Conservation (phyloP, 2,797 vertebrate species). For the Martes flavigula region DNA sequence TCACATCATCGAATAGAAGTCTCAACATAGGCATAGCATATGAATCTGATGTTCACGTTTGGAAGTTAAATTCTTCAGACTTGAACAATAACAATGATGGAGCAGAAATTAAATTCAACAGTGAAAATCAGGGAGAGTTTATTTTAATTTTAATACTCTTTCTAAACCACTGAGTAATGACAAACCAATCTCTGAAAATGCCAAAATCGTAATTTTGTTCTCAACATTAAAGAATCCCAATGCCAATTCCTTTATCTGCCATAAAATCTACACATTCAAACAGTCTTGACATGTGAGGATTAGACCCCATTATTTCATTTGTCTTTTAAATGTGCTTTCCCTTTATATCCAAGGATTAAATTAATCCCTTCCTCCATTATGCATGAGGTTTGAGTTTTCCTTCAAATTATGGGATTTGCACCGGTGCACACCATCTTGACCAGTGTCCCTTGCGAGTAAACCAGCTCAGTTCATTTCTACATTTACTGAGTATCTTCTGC, state of each 20-base stretch:
- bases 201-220: background rate
- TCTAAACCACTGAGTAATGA: background rate
- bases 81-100: background rate
- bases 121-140: background rate
- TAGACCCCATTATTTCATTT: constrained; percentile 54
- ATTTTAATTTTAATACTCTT: background rate
- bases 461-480: background rate
- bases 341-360: constrained; percentile 47
- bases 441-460: background rate
- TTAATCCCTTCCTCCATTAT: constrained; percentile 58
- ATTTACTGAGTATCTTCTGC: background rate
- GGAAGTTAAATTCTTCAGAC: background rate
- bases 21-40: background rate
- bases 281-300: background rate
- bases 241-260: background rate
- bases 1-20: background rate
- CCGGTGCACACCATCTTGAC: background rate
- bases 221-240: background rate
- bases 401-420: constrained; percentile 15
- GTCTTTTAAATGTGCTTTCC: constrained; percentile 56
- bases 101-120: constrained; percentile 1
- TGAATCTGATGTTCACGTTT: background rate
- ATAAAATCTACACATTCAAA: background rate
- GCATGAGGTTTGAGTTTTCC: constrained; percentile 22
- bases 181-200: background rate